Evolutionary conservation across 2,113 vertebrate species (phyloP), one percentile per base, ranked within the genome.

Genomic region (Coptodon rendalli): DNA sequence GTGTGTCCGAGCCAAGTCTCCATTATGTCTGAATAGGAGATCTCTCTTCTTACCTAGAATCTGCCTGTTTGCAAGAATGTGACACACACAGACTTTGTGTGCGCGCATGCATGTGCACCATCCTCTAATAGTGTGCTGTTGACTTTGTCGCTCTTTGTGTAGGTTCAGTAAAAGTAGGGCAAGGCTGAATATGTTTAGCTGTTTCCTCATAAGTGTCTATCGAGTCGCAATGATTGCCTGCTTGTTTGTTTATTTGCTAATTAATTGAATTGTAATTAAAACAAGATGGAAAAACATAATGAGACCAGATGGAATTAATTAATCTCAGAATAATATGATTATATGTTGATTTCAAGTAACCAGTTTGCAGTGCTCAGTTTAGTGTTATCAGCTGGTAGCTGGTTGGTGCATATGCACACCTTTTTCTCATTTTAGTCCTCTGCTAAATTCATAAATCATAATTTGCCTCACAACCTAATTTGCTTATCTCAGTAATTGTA

Each of bases 1-100:
- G 38, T 31, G 43, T 24, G 56, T 87, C 12, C 12, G 1, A 22
- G 79, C 79, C 87, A 90, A 84, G 82, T 89, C 85, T 86, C 92
- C 91, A 79, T 90, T 81, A 87, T 89, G 92, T 89, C 89, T 92
- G 86, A 93, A 88, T 81, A 85, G 85, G 79, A 87, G 80, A 84
- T 79, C 63, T 89, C 79, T 92, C 80, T 36, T 54, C 91, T 86
- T 92, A 87, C 85, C 85, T 86, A 57, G 81, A 92, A 78, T 82
- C 73, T 82, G 61, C 83, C 57, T 83, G 9, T 89, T 84, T 88
- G 86, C 73, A 86, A 85, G 85, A 93, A 82, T 82, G 87, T 76
- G 7, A 3, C 13, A 22, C 63, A 36, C 36, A 9, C 5, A 17
- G 34, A 36, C 4, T 83, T 5, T 85, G 48, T 82, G 29, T 87